Conservation (phyloP, 2,113 vertebrate species). For the Pontoporia blainvillei region DNA sequence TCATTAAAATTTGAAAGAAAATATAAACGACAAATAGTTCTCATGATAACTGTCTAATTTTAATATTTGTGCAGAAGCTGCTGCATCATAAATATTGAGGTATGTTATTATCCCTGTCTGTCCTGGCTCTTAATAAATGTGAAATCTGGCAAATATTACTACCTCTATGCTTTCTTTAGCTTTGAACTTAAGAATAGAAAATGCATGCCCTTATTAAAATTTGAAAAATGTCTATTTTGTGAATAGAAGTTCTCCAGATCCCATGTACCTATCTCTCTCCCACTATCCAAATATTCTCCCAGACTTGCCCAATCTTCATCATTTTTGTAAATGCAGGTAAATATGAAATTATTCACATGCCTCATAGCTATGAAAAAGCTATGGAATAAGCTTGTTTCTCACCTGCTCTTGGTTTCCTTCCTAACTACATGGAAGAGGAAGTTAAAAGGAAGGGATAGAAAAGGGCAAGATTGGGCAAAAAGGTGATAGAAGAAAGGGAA, state of each 20-base stretch:
- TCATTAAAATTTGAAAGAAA: slow-evolving; percentile 72
- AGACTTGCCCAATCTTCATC: not conserved
- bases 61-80: slow-evolving; percentile 59
- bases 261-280: not conserved
- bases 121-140: slow-evolving; percentile 62
- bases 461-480: not conserved
- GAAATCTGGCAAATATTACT: slow-evolving; percentile 56
- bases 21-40: slow-evolving; percentile 67
- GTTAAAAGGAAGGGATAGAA: not conserved
- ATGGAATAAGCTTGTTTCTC: not conserved
- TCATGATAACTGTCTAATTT: slow-evolving; percentile 63
- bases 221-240: slow-evolving; percentile 57
- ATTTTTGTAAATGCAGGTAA: slow-evolving; percentile 45
- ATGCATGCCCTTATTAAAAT: slow-evolving; percentile 61
- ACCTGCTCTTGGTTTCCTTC: not conserved
- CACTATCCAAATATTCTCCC: not conserved
- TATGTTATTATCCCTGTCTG: slow-evolving; percentile 53
- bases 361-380: not conserved
- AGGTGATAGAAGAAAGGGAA: rapidly evolving
- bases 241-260: slow-evolving; percentile 31
- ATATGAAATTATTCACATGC: slow-evolving; percentile 4
- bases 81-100: slow-evolving; percentile 58
- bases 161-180: slow-evolving; percentile 32
- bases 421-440: not conserved
- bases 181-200: slow-evolving; percentile 65